phyloP scores from a whole-genome alignment of 2,888 invertebrate genomes.

The Scaptomyza flava region DNA sequence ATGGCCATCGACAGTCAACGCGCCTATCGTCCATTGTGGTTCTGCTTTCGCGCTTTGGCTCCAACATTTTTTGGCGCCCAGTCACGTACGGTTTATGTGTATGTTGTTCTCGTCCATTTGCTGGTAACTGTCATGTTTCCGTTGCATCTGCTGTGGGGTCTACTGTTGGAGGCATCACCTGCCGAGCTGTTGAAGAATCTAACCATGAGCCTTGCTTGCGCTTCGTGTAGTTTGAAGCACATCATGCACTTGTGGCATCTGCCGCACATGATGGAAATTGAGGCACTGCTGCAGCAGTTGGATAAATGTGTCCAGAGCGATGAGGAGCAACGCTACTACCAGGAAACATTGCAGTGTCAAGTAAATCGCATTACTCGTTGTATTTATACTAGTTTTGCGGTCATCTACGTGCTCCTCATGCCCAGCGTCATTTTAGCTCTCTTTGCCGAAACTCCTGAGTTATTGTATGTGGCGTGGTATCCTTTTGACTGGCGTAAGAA shows the following conservation, averaged over 20 bases:
- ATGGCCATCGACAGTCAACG: slow-evolving; percentile 47
- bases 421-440: slow-evolving; percentile 17
- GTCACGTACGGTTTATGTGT: slow-evolving; percentile 22
- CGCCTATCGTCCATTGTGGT: slow-evolving; percentile 59
- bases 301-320: slow-evolving; percentile 38
- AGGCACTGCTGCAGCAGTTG: slow-evolving; percentile 34
- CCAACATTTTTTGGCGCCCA: slow-evolving; percentile 48
- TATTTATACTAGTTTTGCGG: slow-evolving; percentile 40
- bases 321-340: slow-evolving; percentile 48
- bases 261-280: slow-evolving; percentile 45
- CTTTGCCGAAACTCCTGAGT: background rate
- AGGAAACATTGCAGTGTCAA: slow-evolving; percentile 19
- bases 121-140: slow-evolving; percentile 61
- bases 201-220: slow-evolving; percentile 35
- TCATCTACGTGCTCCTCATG: slow-evolving; percentile 38
- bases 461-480: slow-evolving; percentile 59
- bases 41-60: slow-evolving; percentile 41
- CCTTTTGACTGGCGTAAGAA: slow-evolving; percentile 54
- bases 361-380: slow-evolving; percentile 36
- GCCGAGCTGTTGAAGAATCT: slow-evolving; percentile 55
- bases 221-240: slow-evolving; percentile 59
- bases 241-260: slow-evolving; percentile 39
- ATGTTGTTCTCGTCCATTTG: slow-evolving; percentile 30
- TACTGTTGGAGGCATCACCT: slow-evolving; percentile 30
- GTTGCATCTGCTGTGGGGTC: slow-evolving; percentile 57